Evolutionary conservation across 2,888 invertebrate genomes (phyloP), one percentile per base, ranked within the genome.

Genomic region (Psylliodes chrysocephalus): DNA sequence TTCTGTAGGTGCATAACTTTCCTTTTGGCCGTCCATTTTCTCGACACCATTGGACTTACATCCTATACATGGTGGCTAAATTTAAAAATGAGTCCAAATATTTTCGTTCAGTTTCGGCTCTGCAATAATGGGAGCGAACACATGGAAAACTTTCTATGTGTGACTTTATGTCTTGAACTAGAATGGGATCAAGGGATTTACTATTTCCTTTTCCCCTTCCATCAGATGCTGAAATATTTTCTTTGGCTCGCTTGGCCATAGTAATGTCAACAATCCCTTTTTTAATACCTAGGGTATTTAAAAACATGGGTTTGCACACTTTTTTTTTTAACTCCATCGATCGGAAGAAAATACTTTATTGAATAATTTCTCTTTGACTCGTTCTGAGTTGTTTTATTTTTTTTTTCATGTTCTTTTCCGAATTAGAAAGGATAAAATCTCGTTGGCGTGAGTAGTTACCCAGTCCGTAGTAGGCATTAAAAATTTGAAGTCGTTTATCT

Each of bases 81-180:
- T 71, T 74, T 12, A 72, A 44, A 19, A 60, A 59, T 10, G 66
- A 17, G 44, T 72, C 70, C 22, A 73, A 15, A 47, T 64, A 64
- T 17, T 61, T 44, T 38, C 51, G 61, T 14, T 12, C 46, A 53
- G 35, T 54, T 1, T 30, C 25, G 2, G 61, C 28, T 30, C 71
- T 60, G 59, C 71, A 72, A 53, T 75, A 74, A 53, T 73, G 73
- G 1, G 73, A 73, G 51, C 72, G 72, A n/a, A 74, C 59, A 7
- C 69, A 60, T 35, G 73, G 71, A 63, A 72, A 74, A n/a, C 60
- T 55, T n/a, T 56, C 18, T 60, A 66, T 68, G 25, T 68, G 68
- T 6, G 8, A 17, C 10, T 18, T 17, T 8, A 42, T 42, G 18
- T 10, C 42, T 18, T 18, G 10, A 38, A 38, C 5, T 12, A 38